Evolutionary conservation across 2,888 invertebrate genomes (phyloP), one percentile per base, ranked within the genome.

Genomic region (Isotomurus palustris): DNA sequence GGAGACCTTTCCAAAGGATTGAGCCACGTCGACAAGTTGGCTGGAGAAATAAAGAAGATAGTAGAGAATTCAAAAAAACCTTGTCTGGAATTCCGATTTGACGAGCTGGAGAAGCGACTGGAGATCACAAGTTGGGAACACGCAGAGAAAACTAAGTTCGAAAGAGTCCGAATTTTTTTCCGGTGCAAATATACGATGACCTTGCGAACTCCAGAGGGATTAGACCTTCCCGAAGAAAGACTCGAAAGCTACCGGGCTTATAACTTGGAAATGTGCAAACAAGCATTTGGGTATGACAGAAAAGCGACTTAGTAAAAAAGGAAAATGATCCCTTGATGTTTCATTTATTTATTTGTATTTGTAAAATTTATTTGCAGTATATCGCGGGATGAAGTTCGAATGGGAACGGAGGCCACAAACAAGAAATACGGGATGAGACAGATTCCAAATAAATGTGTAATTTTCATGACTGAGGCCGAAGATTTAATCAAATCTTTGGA

Each of bases 21-120:
- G n/a, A 47, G 12, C 8, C 47, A 25, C 14, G 10, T 47, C 14
- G 47, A 47, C 10, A 5, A 29, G 4, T 8, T 29, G 5, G 47
- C 28, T 25, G 5, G 6, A 19, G 28, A 47, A n/a, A 17, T 29
- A 28, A 12, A 17, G 19, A 47, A 28, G 6, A 47, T 47, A 14
- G 8, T 5, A 12, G 6, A 6, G 4, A 28, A 28, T 21, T n/a
- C 17, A 28, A 47, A 28, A 28, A 3, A 28, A 28, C 27, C 28
- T 29, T 61, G 61, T 45, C 32, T 58, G 1, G 61, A 61, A 47
- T 57, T 58, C 51, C 45, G 61, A 29, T 58, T 61, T 28, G 54
- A 61, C 24, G 47, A 51, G 5, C 45, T 54, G 10, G 48, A 55
- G 2, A 48, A 58, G 6, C 54, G 48, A 14, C 48, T 58, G 6